A percentile compares a stretch with the other conserved stretches of the same genome.
phyloP scores from a whole-genome alignment of 2,113 vertebrate genomes.

The Rattus rattus region DNA sequence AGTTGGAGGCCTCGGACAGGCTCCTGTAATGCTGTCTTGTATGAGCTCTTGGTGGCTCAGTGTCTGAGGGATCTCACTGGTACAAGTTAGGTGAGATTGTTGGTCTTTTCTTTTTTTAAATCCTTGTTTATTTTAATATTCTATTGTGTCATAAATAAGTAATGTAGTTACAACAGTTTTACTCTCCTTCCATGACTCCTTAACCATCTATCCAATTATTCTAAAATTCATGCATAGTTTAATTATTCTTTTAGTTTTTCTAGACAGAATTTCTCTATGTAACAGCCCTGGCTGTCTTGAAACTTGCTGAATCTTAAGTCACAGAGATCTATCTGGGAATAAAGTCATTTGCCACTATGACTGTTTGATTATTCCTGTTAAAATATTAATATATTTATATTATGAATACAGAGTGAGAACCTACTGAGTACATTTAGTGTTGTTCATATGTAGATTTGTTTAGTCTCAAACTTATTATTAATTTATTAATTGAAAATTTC shows the following conservation, averaged over 20 bases:
- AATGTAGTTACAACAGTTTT: background rate
- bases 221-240: background rate
- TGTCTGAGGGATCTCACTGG: too few relatives aligned
- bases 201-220: background rate
- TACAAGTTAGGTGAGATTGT: too few relatives aligned
- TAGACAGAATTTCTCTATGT: background rate
- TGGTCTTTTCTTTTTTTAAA: too few relatives aligned
- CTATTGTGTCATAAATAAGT: background rate
- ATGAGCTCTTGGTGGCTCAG: too few relatives aligned
- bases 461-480: background rate
- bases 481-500: background rate
- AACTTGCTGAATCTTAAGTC: background rate
- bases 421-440: background rate
- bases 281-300: background rate
- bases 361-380: background rate
- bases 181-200: background rate
- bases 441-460: background rate
- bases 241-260: background rate
- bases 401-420: background rate
- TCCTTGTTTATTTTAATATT: background rate
- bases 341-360: background rate
- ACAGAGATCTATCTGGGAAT: background rate
- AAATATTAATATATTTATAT: background rate
- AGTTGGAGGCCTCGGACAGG: too few relatives aligned
- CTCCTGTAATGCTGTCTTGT: too few relatives aligned